Evolutionary conservation across 2,113 vertebrate genomes (phyloP), one percentile per base, ranked within the genome.

Genomic region (Eulacestoma nigropectus): DNA sequence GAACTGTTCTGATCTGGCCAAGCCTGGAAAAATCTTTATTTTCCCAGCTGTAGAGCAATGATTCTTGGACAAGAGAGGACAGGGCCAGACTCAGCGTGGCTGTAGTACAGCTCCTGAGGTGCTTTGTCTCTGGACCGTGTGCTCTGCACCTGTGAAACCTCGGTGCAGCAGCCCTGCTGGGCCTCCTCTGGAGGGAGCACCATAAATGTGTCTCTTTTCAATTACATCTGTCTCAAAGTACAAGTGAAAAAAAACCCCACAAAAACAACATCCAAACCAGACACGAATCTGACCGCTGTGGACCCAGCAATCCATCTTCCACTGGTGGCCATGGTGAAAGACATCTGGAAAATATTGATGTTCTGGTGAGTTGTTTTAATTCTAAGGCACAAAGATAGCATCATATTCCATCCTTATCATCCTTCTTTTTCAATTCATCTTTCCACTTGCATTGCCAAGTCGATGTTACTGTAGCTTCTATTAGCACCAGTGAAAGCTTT

Each of bases 61-160:
- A 7, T 21, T 30, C 30, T 33, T 32, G 7, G 37, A 27, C 9
- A 68, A 44, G 60, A 27, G 9, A 62, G 26, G 16, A 23, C 17
- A 55, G 33, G 46, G 13, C 26, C 59, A 80, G 44, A 7, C 27
- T 37, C 4, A 1, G 8, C 10, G 32, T n/a, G 32, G 17, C 17
- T 33, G 9, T 1, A 20, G 59, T 1, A 2, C 1, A 62, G 37
- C 25, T 53, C 0, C 0, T 14, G 59, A 68, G 9, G 12, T 44
- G 27, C 49, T 52, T 62, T 18, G 50, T 33, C 41, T 60, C 23
- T 11, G 20, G 22, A 13, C 23, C 4, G 0, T 6, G 10, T 11
- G 22, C 9, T 76, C 63, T 41, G 42, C 29, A 44, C 13, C 41
- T 53, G 27, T 29, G 46, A 72, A 82, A 76, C 10, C 70, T 41